Evolutionary conservation across 2,888 invertebrate genomes (phyloP).

Genomic region (Lampropteryx suffumata): DNA sequence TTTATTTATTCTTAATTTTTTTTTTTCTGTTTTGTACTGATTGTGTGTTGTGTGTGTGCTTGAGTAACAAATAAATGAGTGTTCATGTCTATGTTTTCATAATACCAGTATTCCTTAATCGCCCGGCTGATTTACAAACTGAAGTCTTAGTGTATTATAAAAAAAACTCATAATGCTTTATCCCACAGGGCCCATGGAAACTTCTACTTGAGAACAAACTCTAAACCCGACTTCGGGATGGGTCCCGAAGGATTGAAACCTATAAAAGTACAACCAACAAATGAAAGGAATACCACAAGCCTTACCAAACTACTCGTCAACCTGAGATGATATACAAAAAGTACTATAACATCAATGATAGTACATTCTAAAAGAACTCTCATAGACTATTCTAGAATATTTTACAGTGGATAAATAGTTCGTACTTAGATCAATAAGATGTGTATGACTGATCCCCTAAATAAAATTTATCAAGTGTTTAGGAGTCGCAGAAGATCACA

Average conservation of each 20-base stretch:
- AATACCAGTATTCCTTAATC: too few relatives aligned
- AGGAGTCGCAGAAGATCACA: too few relatives aligned
- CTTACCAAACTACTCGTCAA: conserved; percentile 46
- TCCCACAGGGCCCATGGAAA: conserved; percentile 62
- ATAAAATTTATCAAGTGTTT: too few relatives aligned
- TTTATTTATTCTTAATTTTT: too few relatives aligned
- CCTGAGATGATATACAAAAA: conserved; percentile 43
- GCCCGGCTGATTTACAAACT: too few relatives aligned
- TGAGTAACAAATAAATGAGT: too few relatives aligned
- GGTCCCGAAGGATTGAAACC: conserved; percentile 54
- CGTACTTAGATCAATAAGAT: too few relatives aligned
- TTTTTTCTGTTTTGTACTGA: too few relatives aligned
- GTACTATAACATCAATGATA: conserved; percentile 17
- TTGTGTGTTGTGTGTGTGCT: too few relatives aligned
- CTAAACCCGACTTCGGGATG: conserved; percentile 50
- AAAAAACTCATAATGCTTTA: neutral
- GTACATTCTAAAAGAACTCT: conserved; percentile 19
- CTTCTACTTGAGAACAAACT: conserved; percentile 63
- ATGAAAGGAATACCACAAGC: conserved; percentile 34
- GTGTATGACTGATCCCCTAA: too few relatives aligned
- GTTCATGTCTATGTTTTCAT: too few relatives aligned
- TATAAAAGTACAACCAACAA: conserved; percentile 31
- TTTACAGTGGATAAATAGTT: neutral
- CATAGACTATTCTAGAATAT: conserved; percentile 7
- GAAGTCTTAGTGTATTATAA: too few relatives aligned